Evolutionary conservation across 2,797 vertebrate species (phyloP).

Genomic region (Poecile montanus): DNA sequence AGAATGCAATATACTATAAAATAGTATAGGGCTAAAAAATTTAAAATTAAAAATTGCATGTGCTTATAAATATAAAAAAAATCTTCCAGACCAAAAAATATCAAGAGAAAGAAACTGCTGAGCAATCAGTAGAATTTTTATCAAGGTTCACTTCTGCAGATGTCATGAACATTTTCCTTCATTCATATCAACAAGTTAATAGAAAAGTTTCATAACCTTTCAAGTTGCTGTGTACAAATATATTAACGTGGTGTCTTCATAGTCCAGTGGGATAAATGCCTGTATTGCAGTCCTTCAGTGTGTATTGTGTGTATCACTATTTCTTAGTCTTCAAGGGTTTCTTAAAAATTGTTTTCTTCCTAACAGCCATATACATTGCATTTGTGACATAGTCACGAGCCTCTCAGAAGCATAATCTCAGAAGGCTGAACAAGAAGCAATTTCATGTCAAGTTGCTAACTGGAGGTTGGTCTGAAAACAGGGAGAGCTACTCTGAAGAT

Average conservation of each 20-base stretch:
- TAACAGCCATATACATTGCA: neutral
- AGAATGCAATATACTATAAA: neutral
- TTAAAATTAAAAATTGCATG: neutral
- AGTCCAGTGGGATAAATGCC: neutral
- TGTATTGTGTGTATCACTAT: no score
- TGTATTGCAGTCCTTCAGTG: neutral
- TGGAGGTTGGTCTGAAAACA: neutral
- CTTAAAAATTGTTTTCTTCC: neutral
- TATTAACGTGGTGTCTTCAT: neutral
- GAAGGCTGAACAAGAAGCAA: neutral
- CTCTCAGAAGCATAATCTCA: neutral
- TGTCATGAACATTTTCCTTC: neutral
- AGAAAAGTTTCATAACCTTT: neutral
- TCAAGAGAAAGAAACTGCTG: neutral
- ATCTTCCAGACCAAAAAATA: neutral
- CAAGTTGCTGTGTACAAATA: neutral
- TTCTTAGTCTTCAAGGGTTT: neutral
- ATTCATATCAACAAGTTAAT: neutral
- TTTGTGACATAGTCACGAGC: rapidly evolving
- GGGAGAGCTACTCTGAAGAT: neutral
- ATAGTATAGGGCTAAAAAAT: neutral
- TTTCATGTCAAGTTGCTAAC: neutral
- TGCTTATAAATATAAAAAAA: neutral
- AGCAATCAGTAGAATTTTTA: neutral
- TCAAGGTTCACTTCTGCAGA: neutral